phyloP scores from a whole-genome alignment of 2,888 invertebrate species.

The Sacculina carcini region DNA sequence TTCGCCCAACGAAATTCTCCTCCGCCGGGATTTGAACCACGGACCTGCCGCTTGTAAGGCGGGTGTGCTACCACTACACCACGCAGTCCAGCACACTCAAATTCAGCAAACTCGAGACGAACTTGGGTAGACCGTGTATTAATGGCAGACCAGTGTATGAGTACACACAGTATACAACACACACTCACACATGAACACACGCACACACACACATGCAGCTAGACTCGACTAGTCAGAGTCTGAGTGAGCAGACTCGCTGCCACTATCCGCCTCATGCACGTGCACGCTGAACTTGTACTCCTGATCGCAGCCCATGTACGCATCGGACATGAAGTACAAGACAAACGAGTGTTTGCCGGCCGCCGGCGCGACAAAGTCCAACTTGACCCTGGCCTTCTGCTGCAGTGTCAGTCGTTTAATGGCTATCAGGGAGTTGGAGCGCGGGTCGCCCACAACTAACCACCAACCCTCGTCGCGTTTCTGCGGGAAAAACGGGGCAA shows the following conservation, averaged over 20 bases:
- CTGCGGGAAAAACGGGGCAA: slow-evolving; percentile 94
- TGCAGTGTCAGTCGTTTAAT: slow-evolving; percentile 89
- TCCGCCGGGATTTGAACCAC: too few relatives aligned
- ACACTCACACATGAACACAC: too few relatives aligned
- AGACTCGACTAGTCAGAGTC: slow-evolving; percentile 16
- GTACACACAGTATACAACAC: too few relatives aligned
- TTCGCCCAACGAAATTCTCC: too few relatives aligned
- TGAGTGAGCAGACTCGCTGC: slow-evolving; percentile 13
- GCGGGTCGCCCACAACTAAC: slow-evolving; percentile 95
- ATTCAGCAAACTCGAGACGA: too few relatives aligned
- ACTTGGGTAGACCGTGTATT: too few relatives aligned
- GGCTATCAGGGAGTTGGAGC: slow-evolving; percentile 71
- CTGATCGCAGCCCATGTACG: slow-evolving; percentile 97
- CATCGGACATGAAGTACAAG: slow-evolving; percentile 96
- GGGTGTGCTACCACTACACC: too few relatives aligned
- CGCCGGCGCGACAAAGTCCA: slow-evolving; percentile 81
- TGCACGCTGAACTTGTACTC: slow-evolving; percentile 81
- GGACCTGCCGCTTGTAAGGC: too few relatives aligned
- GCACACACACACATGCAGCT: background rate
- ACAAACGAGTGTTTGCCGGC: slow-evolving; percentile 38
- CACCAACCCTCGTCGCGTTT: slow-evolving; percentile 79
- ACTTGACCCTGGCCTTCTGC: slow-evolving; percentile 57
- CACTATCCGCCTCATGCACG: slow-evolving; percentile 33
- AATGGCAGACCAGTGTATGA: too few relatives aligned
- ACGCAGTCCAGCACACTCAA: too few relatives aligned